Evolutionary conservation across 2,113 vertebrate genomes (phyloP).

Genomic region (Microtus montanus): DNA sequence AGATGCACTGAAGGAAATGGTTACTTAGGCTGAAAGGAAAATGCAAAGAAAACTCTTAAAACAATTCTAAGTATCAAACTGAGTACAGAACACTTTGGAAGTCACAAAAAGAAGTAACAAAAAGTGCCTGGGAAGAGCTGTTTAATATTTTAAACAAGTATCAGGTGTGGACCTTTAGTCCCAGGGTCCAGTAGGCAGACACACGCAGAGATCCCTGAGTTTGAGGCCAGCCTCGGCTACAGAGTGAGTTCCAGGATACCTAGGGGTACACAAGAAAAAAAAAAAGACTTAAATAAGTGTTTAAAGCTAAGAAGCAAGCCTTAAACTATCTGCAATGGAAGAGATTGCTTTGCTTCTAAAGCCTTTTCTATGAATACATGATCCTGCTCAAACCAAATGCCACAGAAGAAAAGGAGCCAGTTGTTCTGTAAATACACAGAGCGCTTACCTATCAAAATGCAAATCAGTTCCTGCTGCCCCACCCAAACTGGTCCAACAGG

Average conservation of each 20-base stretch:
- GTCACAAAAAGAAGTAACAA: background rate
- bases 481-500: slow-evolving; percentile 62
- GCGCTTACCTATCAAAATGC: slow-evolving; percentile 35
- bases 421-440: background rate
- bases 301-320: slow-evolving; percentile 17
- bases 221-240: background rate
- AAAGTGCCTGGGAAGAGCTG: background rate
- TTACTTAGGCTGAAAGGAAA: background rate
- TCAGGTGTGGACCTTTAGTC: background rate
- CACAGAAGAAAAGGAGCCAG: background rate
- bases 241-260: background rate
- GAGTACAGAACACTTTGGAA: background rate
- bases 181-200: background rate
- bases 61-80: background rate
- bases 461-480: slow-evolving; percentile 39
- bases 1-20: background rate
- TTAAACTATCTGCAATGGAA: slow-evolving; percentile 8
- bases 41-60: background rate
- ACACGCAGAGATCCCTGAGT: background rate
- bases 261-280: background rate
- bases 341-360: background rate
- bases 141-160: background rate
- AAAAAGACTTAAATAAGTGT: background rate
- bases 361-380: slow-evolving; percentile 35
- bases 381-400: slow-evolving; percentile 23